phyloP scores from a whole-genome alignment of 1,140 invertebrate species.

The Ostrea denselamellosa region DNA sequence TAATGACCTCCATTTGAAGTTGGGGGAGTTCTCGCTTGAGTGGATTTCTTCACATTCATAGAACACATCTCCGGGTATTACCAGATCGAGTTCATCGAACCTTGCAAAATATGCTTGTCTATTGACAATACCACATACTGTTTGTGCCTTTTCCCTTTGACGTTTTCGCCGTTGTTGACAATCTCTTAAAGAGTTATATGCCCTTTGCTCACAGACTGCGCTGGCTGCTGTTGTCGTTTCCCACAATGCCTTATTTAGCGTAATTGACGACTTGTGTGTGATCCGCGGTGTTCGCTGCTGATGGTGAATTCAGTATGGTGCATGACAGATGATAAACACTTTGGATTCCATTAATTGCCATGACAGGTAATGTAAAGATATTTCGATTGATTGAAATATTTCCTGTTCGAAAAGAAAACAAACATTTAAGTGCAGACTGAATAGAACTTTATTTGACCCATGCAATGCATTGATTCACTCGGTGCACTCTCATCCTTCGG shows the following conservation, averaged over 20 bases:
- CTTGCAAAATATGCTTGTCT: not conserved
- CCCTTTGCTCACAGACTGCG: constrained; percentile 34
- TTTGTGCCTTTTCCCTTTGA: not conserved
- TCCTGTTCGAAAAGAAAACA: not conserved
- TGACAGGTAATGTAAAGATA: constrained; percentile 11
- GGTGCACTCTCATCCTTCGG: not conserved
- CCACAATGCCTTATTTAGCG: constrained; percentile 39
- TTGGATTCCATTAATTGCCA: constrained; percentile 29
- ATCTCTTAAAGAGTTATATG: not conserved
- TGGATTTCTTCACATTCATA: not conserved
- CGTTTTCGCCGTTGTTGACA: constrained; percentile 34
- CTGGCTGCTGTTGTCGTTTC: constrained; percentile 34
- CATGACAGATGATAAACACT: constrained; percentile 27
- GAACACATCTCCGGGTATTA: not conserved
- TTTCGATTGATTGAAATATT: not conserved
- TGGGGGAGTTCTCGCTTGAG: constrained; percentile 19
- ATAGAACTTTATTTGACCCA: not conserved
- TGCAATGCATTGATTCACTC: not conserved
- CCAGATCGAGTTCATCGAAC: constrained; percentile 18
- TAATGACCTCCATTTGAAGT: constrained; percentile 14
- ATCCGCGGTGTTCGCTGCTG: constrained; percentile 12
- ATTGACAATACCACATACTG: not conserved
- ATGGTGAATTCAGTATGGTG: constrained; percentile 32
- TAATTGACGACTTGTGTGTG: constrained; percentile 37
- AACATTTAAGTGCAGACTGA: not conserved